Percentiles rank a stretch among this genome's conserved stretches.
phyloP scores from a whole-genome alignment of 2,113 vertebrate genomes.

The Phodopus roborovskii region DNA sequence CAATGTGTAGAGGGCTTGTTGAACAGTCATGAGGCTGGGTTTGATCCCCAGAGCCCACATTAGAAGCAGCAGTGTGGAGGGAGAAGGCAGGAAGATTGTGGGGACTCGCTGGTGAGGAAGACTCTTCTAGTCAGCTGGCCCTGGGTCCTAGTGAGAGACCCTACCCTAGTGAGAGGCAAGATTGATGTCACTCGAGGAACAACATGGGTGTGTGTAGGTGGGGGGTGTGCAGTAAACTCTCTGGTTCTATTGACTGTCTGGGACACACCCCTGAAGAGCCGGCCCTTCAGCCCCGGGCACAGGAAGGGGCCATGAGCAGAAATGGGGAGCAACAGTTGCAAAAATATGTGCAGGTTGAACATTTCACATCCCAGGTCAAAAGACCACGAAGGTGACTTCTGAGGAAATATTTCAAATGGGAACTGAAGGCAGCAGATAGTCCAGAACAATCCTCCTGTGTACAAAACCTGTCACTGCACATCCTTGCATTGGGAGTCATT shows the following conservation, averaged over 20 bases:
- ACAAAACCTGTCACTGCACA: background rate
- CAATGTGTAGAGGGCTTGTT: background rate
- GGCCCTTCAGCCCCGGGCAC: no score
- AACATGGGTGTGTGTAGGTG: background rate
- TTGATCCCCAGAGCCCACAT: background rate
- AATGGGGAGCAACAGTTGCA: accelerated
- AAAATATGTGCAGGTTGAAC: background rate
- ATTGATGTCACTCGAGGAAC: background rate
- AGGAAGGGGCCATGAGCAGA: background rate
- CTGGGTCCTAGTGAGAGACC: background rate
- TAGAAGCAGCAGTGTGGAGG: no score
- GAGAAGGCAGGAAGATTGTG: background rate
- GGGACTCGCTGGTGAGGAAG: background rate
- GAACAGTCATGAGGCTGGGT: background rate
- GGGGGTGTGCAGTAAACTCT: background rate
- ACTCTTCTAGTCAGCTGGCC: no score
- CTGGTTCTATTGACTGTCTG: background rate
- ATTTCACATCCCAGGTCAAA: no score
- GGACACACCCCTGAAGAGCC: accelerated
- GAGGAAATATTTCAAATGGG: background rate
- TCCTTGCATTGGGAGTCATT: background rate
- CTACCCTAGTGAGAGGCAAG: background rate
- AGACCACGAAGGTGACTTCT: background rate
- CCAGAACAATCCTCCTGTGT: background rate
- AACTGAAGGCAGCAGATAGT: background rate